A percentile compares a stretch with the other conserved stretches of the same genome.
Evolutionary conservation across 2,113 vertebrate species (phyloP).

Genomic region (Myotis lucifugus): DNA sequence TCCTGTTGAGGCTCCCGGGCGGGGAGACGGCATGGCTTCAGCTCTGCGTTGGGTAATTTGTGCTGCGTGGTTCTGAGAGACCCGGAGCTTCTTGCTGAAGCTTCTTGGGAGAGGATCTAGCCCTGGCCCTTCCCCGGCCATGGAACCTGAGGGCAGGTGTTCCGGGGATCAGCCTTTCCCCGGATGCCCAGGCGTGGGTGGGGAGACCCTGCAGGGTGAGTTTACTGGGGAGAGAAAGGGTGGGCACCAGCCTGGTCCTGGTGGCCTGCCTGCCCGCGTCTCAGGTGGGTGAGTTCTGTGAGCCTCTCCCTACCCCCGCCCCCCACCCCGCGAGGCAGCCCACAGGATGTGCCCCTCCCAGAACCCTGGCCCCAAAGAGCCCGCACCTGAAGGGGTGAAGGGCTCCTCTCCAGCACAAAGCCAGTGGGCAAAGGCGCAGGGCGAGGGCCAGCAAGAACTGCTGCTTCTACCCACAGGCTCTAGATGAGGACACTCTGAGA

Average conservation of each 20-base stretch:
- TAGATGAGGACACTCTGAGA: slow-evolving; percentile 85
- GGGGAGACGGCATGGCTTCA: background rate
- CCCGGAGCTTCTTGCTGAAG: background rate
- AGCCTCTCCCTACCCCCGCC: background rate
- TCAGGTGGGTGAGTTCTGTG: background rate
- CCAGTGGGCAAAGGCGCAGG: background rate
- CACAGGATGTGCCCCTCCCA: background rate
- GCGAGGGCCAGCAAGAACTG: background rate
- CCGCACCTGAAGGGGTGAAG: too few species aligned
- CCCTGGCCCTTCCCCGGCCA: background rate
- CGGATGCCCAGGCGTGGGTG: background rate
- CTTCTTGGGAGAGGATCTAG: background rate
- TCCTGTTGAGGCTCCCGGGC: background rate
- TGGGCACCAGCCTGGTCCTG: background rate
- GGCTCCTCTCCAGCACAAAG: background rate
- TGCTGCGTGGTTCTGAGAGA: background rate
- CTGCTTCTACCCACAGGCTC: slow-evolving; percentile 80
- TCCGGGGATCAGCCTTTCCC: background rate
- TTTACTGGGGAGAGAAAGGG: too few species aligned
- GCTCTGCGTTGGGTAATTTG: background rate
- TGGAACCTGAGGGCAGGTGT: background rate
- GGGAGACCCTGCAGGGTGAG: background rate
- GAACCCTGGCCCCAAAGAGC: background rate
- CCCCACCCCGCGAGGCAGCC: background rate
- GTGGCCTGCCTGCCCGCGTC: background rate